Evolutionary conservation across 2,113 vertebrate genomes (phyloP).

Genomic region (Symphodus melops): DNA sequence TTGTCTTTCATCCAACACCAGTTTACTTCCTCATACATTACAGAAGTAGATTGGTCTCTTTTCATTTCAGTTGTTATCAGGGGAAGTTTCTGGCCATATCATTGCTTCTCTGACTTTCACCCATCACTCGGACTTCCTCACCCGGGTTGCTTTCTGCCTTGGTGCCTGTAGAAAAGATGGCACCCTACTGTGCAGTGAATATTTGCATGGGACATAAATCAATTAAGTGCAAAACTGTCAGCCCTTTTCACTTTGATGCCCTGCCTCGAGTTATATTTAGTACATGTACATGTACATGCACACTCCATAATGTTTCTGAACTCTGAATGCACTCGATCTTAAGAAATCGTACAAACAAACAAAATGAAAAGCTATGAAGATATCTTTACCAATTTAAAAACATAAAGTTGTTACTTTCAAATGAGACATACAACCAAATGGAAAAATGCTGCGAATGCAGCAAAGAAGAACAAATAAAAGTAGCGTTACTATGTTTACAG

Average conservation of each 20-base stretch:
- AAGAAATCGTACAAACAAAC: not conserved
- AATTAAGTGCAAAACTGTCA: not conserved
- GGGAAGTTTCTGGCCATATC: not conserved
- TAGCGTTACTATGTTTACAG: too few relatives aligned
- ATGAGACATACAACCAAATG: too few relatives aligned
- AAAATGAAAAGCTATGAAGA: too few relatives aligned
- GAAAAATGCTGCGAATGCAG: too few relatives aligned
- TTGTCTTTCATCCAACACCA: constrained; percentile 28
- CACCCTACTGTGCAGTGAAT: not conserved
- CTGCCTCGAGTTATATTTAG: not conserved
- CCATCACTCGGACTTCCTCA: not conserved
- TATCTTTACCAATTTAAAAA: too few relatives aligned
- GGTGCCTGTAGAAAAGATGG: not conserved
- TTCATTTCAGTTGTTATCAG: not conserved
- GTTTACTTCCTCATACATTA: not conserved
- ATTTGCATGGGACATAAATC: constrained; percentile 14
- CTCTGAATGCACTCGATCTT: not conserved
- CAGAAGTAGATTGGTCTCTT: constrained; percentile 14
- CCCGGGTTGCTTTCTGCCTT: not conserved
- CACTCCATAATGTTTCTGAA: too few relatives aligned
- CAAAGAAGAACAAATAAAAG: too few relatives aligned
- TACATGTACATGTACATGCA: not conserved
- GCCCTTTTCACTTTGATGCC: constrained; percentile 1
- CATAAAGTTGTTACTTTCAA: too few relatives aligned
- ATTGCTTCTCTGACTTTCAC: constrained; percentile 2